These are phyloP conservation scores for Allobates femoralis DNA, from an alignment of 2,797 vertebrate species.

Conservation along the genomic window DNA sequence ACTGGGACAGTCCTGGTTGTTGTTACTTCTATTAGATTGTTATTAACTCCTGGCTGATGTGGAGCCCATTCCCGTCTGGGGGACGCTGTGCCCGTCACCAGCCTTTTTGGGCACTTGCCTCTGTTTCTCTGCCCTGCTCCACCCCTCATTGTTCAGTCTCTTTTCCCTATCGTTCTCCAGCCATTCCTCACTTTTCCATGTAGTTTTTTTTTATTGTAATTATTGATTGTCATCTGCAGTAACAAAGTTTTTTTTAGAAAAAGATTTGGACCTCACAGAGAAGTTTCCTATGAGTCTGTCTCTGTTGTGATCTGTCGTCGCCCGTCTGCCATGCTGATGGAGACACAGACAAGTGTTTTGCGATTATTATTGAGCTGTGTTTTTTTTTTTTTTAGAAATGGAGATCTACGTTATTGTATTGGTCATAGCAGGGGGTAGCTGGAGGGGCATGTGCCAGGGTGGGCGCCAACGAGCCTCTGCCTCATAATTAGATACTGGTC, in stretches of 20 bases:
- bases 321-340: constrained; percentile 10
- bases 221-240: not conserved
- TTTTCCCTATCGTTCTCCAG: not conserved
- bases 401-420: not conserved
- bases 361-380: not conserved
- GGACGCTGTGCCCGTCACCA: not conserved
- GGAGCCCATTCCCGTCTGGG: no score
- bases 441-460: not conserved
- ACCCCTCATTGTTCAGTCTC: constrained; percentile 51
- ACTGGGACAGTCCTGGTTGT: not conserved
- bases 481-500: not conserved
- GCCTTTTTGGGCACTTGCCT: constrained; percentile 19
- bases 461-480: not conserved
- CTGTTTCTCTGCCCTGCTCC: constrained; percentile 32
- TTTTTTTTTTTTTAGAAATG: not conserved
- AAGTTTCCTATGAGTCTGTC: not conserved
- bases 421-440: not conserved
- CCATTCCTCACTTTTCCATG: not conserved
- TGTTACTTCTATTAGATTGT: not conserved
- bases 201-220: not conserved
- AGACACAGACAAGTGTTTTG: not conserved
- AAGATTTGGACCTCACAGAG: not conserved
- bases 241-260: not conserved
- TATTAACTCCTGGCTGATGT: not conserved
- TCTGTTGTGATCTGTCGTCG: not conserved